These are phyloP conservation scores for Oryzias sinensis DNA, from an alignment of 2,797 vertebrate genomes.

Conservation along the genomic window DNA sequence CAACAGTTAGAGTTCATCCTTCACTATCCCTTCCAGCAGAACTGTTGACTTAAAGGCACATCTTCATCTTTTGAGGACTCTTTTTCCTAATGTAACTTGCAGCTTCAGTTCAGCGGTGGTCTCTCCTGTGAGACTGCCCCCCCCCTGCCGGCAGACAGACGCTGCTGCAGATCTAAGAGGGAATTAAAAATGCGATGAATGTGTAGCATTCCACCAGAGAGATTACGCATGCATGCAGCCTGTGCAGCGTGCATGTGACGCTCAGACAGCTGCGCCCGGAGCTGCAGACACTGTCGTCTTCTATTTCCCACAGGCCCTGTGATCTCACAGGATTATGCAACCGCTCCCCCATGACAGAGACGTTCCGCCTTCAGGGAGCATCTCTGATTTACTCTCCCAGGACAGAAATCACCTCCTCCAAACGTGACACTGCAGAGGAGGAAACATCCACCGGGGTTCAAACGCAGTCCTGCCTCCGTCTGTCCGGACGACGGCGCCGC, in stretches of 20 bases:
- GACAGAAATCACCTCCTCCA: constrained; percentile 62
- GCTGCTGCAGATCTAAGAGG: neutral
- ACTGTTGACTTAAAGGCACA: neutral
- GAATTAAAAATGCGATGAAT: constrained; percentile 27
- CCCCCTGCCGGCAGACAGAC: constrained; percentile 69
- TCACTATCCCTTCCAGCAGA: no score
- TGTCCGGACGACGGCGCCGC: constrained; percentile 23
- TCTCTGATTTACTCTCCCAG: constrained; percentile 58
- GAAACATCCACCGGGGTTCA: constrained; percentile 36
- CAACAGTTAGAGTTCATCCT: no score
- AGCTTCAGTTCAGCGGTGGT: constrained; percentile 4
- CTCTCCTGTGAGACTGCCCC: constrained; percentile 57
- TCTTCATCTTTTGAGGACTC: constrained; percentile 11
- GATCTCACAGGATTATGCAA: constrained; percentile 73
- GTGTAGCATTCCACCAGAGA: constrained; percentile 17
- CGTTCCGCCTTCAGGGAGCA: constrained; percentile 55
- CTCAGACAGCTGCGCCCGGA: constrained; percentile 57
- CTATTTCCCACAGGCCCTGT: constrained; percentile 69
- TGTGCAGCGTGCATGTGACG: constrained; percentile 50
- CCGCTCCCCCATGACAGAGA: constrained; percentile 68
- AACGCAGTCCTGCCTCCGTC: constrained; percentile 31
- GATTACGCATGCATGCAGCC: constrained; percentile 15
- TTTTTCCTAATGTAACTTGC: no score
- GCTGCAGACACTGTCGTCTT: constrained; percentile 63
- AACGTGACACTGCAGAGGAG: constrained; percentile 48